Evolutionary conservation across 1,140 invertebrate genomes (phyloP), one percentile per base, ranked within the genome.

Genomic region (Ceratosolen solmsi): DNA sequence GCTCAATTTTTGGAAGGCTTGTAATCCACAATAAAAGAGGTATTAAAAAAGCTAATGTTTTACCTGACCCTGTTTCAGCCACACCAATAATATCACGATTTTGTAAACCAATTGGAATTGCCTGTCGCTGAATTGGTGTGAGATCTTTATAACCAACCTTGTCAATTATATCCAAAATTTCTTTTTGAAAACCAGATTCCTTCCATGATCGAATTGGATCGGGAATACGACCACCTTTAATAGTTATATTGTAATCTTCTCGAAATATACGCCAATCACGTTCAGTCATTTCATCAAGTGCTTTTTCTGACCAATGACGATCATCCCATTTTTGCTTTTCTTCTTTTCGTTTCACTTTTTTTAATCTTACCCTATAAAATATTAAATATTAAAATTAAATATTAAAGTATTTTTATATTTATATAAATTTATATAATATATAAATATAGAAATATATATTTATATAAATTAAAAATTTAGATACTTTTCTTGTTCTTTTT

Each of bases 1-100:
- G 93, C 88, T 98, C 98, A 86, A 97, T 97, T 92, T 99, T 99
- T 0, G 99, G 99, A 54, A 99, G 92, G 33, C 96, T 98, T 85
- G 98, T 98, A 90, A 99, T 99, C 99, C 99, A 99, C 30, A 98
- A 95, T 0, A 99, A 92, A 17, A 99, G 90, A 22, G 99, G 99
- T 89, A 99, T 99, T 22, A 99, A 93, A 89, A 99, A 99, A 9
- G 99, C 99, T 30, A 99, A 93, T 0, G 99, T 99, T 94, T 99
- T 99, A 90, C 99, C 98, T 46, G 97, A 98, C 86, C 97, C 97
- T 82, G 99, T 99, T 93, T 99, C 98, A 71, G 99, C 99, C 20
- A 99, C 98, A 90, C 99, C 99, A 88, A 99, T 99, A 86, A 99
- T 99, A 89, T 99, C 99, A 71, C 99, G 93, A 92, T 99, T 99